Evolutionary conservation across 1,140 invertebrate genomes (phyloP).

Genomic region (Bicyclus anynana): DNA sequence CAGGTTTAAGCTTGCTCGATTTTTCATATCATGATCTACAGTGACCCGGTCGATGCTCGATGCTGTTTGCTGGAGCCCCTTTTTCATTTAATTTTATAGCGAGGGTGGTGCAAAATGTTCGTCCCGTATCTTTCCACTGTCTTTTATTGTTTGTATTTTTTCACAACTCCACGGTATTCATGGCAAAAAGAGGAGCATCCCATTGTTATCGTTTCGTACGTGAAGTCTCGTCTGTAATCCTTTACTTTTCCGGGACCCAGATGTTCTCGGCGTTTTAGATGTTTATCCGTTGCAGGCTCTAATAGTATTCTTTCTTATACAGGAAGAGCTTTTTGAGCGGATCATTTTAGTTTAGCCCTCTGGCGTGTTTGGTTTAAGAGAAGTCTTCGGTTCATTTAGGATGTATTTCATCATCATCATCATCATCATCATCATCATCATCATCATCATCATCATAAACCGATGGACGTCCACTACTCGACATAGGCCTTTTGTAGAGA

Average conservation of each 20-base stretch:
- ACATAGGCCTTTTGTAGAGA: no score
- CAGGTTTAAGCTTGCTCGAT: constrained; percentile 47
- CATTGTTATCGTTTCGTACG: constrained; percentile 35
- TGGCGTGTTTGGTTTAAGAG: no score
- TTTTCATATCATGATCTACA: constrained; percentile 48
- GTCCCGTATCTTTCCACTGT: constrained; percentile 29
- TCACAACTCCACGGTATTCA: constrained; percentile 34
- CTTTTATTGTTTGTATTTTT: constrained; percentile 43
- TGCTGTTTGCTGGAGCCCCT: constrained; percentile 16
- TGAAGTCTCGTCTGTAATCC: constrained; percentile 32
- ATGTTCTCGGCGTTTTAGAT: constrained; percentile 31
- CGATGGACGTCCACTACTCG: no score
- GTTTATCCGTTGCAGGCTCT: constrained; percentile 24
- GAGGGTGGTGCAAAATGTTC: constrained; percentile 33
- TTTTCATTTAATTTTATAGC: constrained; percentile 44
- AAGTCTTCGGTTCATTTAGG: no score
- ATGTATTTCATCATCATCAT: no score
- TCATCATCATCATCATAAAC: no score
- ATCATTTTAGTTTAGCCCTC: background rate
- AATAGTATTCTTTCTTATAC: constrained; percentile 27
- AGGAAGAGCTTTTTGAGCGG: background rate
- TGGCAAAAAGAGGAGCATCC: constrained; percentile 29
- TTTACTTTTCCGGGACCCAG: constrained; percentile 30
- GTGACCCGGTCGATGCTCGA: constrained; percentile 33
- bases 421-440: no score